Evolutionary conservation across 2,797 vertebrate species (phyloP).

Genomic region (Petrocephalus sullivani): DNA sequence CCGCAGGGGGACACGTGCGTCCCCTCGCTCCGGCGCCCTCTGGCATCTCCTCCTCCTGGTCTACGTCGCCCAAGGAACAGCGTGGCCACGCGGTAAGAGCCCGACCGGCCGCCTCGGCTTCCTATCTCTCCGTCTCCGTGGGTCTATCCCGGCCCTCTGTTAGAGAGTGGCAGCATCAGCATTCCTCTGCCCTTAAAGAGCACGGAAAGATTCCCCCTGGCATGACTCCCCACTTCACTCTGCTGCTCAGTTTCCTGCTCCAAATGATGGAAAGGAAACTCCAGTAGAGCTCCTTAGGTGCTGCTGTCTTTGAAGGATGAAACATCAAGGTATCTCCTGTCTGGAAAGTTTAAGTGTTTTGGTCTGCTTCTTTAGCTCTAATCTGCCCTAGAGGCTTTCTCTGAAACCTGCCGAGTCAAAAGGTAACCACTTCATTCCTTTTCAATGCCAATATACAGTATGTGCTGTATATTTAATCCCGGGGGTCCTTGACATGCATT

Average conservation of each 20-base stretch:
- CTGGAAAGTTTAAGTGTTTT: neutral
- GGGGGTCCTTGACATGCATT: neutral
- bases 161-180: conserved; percentile 46
- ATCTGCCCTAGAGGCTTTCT: neutral
- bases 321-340: neutral
- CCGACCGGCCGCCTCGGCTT: neutral
- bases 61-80: conserved; percentile 49
- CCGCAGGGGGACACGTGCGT: conserved; percentile 40
- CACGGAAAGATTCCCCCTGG: neutral
- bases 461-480: neutral
- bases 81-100: conserved; percentile 67
- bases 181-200: conserved; percentile 26
- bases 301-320: neutral
- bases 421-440: neutral
- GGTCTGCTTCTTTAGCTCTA: neutral
- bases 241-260: neutral
- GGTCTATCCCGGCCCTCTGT: conserved; percentile 10
- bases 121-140: neutral
- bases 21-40: conserved; percentile 36
- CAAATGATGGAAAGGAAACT: neutral
- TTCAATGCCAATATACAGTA: neutral
- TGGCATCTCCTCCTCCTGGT: conserved; percentile 46
- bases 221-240: neutral
- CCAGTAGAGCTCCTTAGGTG: neutral
- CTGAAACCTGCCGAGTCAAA: neutral